Evolutionary conservation across 2,888 invertebrate species (phyloP), one percentile per base, ranked within the genome.

Genomic region (Mythimna albipuncta): DNA sequence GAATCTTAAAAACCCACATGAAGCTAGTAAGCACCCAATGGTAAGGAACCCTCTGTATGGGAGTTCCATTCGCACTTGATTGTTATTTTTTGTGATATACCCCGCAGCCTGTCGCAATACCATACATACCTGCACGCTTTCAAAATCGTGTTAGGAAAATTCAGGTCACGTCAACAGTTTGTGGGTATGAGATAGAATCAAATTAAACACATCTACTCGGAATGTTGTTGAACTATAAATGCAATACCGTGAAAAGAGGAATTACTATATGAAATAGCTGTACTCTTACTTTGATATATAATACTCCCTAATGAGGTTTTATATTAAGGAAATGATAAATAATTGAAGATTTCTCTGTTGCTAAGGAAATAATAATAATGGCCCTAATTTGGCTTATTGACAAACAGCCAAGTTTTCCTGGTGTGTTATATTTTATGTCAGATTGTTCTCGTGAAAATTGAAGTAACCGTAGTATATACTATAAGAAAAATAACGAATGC

Each of bases 91-190:
- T 57, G 16, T 65, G 47, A 41, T 58, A 52, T 21, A 21, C 52
- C 52, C 55, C 38, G 47, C 26, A 38, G 78, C 66, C 54, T 55
- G 32, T 57, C 35, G 26, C 35, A 57, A 64, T 62, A 44, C n/a
- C 65, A 69, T 35, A 57, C 19, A 61, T 59, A 68, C 44, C 61
- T 61, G 61, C n/a, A 41, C 21, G 68, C 57, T 69, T 76, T 52
- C 57, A 64, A 69, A 64, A 68, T 44, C 21, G 19, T 54, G 57
- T 68, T 69, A 64, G 57, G 16, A 5, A 58, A 74, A 75, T 75
- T 44, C 57, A 62, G 80, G 58, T 62, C 50, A 78, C 54, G 64
- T 59, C 54, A 75, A 41, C 59, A 75, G 59, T 50, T 59, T 50
- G 63, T 54, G 19, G n/a, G 41, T 59, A 21, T 59, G 32, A 50